phyloP scores from a whole-genome alignment of 2,888 invertebrate species.

The Tigriopus californicus region DNA sequence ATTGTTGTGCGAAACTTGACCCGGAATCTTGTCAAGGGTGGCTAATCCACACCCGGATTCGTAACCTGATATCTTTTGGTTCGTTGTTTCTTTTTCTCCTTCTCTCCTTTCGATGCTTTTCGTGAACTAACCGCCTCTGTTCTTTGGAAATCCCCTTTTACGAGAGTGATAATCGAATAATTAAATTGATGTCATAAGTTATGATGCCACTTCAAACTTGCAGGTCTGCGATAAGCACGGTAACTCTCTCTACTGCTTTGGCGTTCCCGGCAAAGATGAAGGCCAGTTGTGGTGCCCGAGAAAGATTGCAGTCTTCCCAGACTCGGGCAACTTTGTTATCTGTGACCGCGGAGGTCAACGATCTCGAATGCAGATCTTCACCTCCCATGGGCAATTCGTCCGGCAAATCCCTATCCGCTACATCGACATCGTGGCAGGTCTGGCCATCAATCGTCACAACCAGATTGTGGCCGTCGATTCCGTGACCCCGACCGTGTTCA shows the following conservation, averaged over 20 bases:
- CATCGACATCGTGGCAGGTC: constrained; percentile 53
- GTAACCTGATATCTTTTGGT: too few species aligned
- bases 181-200: constrained; percentile 12
- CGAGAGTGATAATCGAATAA: constrained; percentile 5
- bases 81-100: too few species aligned
- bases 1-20: too few species aligned
- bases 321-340: constrained; percentile 67
- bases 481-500: constrained; percentile 88
- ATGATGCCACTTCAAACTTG: constrained; percentile 16
- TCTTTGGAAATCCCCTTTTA: too few species aligned
- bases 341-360: constrained; percentile 93
- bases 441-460: constrained; percentile 77
- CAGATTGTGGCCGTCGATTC: constrained; percentile 92
- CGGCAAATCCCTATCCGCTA: constrained; percentile 39
- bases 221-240: constrained; percentile 86
- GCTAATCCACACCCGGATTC: too few species aligned
- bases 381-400: constrained; percentile 81
- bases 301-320: constrained; percentile 77
- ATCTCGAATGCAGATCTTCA: constrained; percentile 92
- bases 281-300: constrained; percentile 93
- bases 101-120: too few species aligned
- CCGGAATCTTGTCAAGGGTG: too few species aligned
- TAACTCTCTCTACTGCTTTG: constrained; percentile 80
- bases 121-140: too few species aligned
- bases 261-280: constrained; percentile 82